These are phyloP conservation scores for Chamaedrilus cognettii DNA, from an alignment of 2,888 invertebrate species.

Conservation along the genomic window DNA sequence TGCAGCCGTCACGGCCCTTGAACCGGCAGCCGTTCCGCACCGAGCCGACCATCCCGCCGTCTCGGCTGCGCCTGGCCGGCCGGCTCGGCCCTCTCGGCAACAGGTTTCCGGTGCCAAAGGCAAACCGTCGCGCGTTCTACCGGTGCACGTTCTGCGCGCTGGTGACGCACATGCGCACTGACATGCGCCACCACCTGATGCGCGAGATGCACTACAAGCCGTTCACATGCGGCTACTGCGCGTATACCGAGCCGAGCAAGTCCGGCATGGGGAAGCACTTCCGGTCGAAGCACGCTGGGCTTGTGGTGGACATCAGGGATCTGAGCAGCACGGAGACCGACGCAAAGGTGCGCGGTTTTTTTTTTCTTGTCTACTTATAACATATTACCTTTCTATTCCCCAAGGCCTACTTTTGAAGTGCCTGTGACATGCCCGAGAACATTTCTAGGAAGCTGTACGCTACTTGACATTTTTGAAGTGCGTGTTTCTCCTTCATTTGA, in stretches of 20 bases:
- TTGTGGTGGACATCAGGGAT: slow-evolving; percentile 13
- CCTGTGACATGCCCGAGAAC: too few relatives aligned
- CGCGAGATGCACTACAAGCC: slow-evolving; percentile 35
- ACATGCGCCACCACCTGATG: slow-evolving; percentile 33
- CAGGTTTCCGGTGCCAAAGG: not conserved
- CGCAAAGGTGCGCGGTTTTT: not conserved
- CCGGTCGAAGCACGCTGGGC: slow-evolving; percentile 24
- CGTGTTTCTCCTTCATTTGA: too few relatives aligned
- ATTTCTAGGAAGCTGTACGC: too few relatives aligned
- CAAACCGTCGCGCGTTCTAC: slow-evolving; percentile 17
- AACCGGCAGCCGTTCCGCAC: too few relatives aligned
- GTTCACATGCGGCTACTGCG: slow-evolving; percentile 32
- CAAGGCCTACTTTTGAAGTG: too few relatives aligned
- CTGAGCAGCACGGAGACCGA: slow-evolving; percentile 14
- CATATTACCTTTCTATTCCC: too few relatives aligned
- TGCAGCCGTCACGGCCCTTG: too few relatives aligned
- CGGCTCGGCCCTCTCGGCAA: not conserved
- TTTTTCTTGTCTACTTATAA: too few relatives aligned
- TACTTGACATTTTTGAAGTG: too few relatives aligned
- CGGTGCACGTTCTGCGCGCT: slow-evolving; percentile 29
- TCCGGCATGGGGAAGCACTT: slow-evolving; percentile 31
- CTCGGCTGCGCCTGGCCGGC: not conserved
- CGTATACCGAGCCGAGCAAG: slow-evolving; percentile 28
- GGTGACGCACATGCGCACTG: slow-evolving; percentile 23
- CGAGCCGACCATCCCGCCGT: not conserved